Evolutionary conservation across 2,797 vertebrate genomes (phyloP), one percentile per base, ranked within the genome.

Genomic region (Sebastes steindachneri): DNA sequence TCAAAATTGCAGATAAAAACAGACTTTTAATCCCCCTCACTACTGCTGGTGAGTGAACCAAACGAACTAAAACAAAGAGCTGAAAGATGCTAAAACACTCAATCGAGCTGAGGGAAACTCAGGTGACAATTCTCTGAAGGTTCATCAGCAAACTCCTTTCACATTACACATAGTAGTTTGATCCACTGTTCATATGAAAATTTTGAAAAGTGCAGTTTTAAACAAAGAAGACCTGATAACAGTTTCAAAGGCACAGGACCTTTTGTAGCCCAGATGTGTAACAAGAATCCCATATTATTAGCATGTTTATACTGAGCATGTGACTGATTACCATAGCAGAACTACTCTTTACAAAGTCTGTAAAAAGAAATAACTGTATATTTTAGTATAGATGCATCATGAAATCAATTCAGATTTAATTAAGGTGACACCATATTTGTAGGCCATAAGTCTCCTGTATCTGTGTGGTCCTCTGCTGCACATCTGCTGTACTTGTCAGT

Each of bases 361-460:
- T 10, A 8, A 23, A 65, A 60, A 48, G 17, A 48, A 55, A 37
- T 25, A 5, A 7, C 15, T 4, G 25, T 17, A 48, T 19, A 2
- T 28, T 21, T 31, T 15, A 7, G 17, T 29, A 9, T 17, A 10
- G 9, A 7, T 69, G 82, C 87, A 87, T 89, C 86, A 87, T 80
- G 57, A 70, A 82, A 85, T 89, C 73, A 90, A 78, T 76, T 33
- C 67, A 62, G 5, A 77, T 31, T 73, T n/a, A 68, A 82, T 79
- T 69, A 14, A 68, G 75, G 35, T 82, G 75, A 79, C 67, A 81
- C 11, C 3, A 7, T 69, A 63, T 74, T 81, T 72, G 62, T 21
- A 60, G 81, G 80, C 19, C 51, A 51, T 58, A 67, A 41, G 2
- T 23, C 8, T 35, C 45, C 45, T 29, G 17, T 81, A 48, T 14